Percentiles rank a stretch among this genome's conserved stretches.
These are phyloP conservation scores for Penaeus monodon DNA, from an alignment of 2,888 invertebrate genomes.

Conservation along the genomic window DNA sequence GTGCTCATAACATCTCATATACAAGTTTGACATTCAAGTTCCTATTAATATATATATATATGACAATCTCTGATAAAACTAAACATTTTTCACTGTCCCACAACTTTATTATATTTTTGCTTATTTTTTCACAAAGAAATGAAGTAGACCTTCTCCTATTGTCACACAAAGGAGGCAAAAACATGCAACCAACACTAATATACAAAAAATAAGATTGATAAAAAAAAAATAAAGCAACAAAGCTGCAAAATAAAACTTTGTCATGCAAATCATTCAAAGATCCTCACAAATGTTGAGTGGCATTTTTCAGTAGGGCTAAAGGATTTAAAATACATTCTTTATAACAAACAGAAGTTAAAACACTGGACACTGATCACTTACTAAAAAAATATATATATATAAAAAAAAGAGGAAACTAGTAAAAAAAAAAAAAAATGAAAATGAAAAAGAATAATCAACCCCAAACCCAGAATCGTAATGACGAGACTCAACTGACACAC, in stretches of 20 bases:
- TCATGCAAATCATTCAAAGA: constrained; percentile 9
- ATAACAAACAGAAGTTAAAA: too few relatives aligned
- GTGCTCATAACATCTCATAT: background rate
- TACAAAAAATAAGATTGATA: constrained; percentile 4
- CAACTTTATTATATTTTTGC: constrained; percentile 21
- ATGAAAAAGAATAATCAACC: too few relatives aligned
- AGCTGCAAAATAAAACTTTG: background rate
- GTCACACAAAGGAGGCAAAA: constrained; percentile 40
- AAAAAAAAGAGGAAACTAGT: too few relatives aligned
- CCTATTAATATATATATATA: constrained; percentile 9
- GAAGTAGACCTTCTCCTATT: constrained; percentile 46
- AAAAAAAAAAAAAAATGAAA: too few relatives aligned
- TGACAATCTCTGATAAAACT: constrained; percentile 3
- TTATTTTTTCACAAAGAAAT: constrained; percentile 13
- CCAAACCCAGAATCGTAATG: too few relatives aligned
- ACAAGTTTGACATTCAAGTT: background rate
- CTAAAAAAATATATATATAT: too few relatives aligned
- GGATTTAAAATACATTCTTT: too few relatives aligned
- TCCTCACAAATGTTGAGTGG: constrained; percentile 13
- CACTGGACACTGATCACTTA: too few relatives aligned
- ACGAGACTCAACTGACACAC: background rate
- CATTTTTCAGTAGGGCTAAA: too few relatives aligned
- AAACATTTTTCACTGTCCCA: constrained; percentile 27
- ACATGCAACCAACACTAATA: constrained; percentile 36
- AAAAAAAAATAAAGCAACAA: constrained; percentile 19